Evolutionary conservation across 2,113 vertebrate genomes (phyloP), one percentile per base, ranked within the genome.

Genomic region (Rafetus swinhoei): DNA sequence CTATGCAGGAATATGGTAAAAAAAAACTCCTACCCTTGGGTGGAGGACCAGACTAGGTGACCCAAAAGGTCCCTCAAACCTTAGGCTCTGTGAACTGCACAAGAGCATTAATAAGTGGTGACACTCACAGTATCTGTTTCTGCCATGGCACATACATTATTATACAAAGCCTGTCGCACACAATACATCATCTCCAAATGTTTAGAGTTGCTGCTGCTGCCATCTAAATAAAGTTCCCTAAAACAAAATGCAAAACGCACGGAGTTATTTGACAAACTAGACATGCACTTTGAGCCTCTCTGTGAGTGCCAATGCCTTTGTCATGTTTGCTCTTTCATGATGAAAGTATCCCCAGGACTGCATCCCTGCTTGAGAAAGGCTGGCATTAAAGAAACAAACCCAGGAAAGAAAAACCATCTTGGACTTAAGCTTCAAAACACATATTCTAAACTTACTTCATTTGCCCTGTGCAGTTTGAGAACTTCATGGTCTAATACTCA

Each of bases 81-180:
- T 69, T 85, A 90, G 96, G 13, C 54, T 93, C 77, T 72, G n/a
- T 87, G 93, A 92, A 93, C 62, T 90, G 69, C 81, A 91, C 89
- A 91, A 91, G 53, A 87, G 21, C 74, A 27, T 50, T 91, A 93
- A 10, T 76, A 97, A 93, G 86, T 89, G 81, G 62, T 89, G 52
- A 74, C 57, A 93, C 77, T 93, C 92, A 52, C 45, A 35, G 86
- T 96, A 94, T 93, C 94, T 59, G 72, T 90, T 92, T 60, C 72
- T 96, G 84, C 32, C 81, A 87, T 8, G 72, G 90, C 19, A 13
- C 55, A 89, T 85, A 94, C 90, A 90, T 91, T 93, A 91, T 85
- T 93, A 81, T 83, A 88, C 90, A 90, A 90, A 95, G 52, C 25
- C 77, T 94, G 91, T 93, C 93, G 79, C 3, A 13, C 0, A 0